Percentiles rank a stretch among this genome's conserved stretches.
Conservation (phyloP, 1,140 invertebrate genomes). For the Drosophila insularis region DNA sequence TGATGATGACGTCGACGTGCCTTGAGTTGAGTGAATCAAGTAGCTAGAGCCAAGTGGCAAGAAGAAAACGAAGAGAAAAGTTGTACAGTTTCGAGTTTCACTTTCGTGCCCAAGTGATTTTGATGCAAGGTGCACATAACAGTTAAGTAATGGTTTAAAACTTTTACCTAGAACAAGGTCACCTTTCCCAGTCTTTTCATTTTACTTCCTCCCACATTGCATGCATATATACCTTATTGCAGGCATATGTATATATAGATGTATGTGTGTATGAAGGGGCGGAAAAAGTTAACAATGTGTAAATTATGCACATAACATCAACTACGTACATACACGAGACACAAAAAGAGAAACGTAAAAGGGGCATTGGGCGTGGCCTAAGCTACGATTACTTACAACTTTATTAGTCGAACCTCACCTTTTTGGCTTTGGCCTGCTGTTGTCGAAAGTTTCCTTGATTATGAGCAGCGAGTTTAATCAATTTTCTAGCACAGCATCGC, state of each 20-base stretch:
- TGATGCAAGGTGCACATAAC: conserved; percentile 68
- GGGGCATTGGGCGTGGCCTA: conserved; percentile 56
- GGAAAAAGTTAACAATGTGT: conserved; percentile 57
- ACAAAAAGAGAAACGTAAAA: conserved; percentile 28
- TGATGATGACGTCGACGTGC: conserved; percentile 43
- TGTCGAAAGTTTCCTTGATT: conserved; percentile 42
- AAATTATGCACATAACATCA: conserved; percentile 54
- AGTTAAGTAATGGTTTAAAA: conserved; percentile 79
- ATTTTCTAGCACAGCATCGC: conserved; percentile 44
- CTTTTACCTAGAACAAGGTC: conserved; percentile 55
- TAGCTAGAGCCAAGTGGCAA: conserved; percentile 31
- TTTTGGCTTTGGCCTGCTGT: conserved; percentile 54
- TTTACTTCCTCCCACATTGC: not conserved
- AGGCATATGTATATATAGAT: too few relatives aligned
- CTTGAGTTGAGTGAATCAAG: conserved; percentile 45
- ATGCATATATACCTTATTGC: too few relatives aligned
- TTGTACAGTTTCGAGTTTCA: conserved; percentile 65
- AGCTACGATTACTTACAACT: conserved; percentile 63
- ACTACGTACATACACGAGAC: not conserved
- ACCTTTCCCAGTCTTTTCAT: conserved; percentile 3
- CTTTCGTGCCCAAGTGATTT: conserved; percentile 77
- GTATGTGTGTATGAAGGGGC: conserved; percentile 23
- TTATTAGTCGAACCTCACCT: conserved; percentile 70
- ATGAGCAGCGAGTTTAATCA: conserved; percentile 56
- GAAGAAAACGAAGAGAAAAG: conserved; percentile 33